Base-by-base conservation (phyloP, 2,113 vertebrate genomes). In the Pluvianellus socialis region DNA sequence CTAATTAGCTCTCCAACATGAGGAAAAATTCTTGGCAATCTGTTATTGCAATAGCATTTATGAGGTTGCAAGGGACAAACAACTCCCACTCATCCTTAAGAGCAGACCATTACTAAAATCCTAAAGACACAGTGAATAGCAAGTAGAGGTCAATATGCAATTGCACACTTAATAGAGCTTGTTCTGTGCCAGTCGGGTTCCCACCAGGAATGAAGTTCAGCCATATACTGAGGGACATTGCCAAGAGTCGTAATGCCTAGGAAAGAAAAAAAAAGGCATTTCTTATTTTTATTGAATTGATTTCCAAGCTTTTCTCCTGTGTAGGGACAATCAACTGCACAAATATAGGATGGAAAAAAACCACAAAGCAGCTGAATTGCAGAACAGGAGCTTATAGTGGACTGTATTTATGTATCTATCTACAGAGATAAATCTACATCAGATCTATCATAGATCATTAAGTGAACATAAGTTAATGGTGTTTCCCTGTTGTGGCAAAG, bases 121-220 rank as follows among this genome's bases (percentile, higher is more conserved):
- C 44, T 79, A 72, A 92, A 67, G 52, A 55, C 32, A 79, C 28
- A 58, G 47, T 18, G 47, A 94, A 89, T 67, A 84, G 61, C 56
- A 95, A 85, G 68, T 47, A 92, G 73, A 91, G 83, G 52, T 85
- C 70, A 88, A 85, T 63, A 82, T 65, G 68, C 83, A 92, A 33
- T 65, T 63, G 42, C 40, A 79, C 5, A 32, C n/a, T 94, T 92
- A 63, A 71, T 20, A 88, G 61, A 81, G 6, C 28, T 88, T 67
- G 24, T 72, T 89, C 56, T 72, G 14, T 71, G 73, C 38, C 52
- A 52, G 26, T 16, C 14, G 2, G 2, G 8, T 86, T 84, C 65
- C 76, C 65, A 84, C 23, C 24, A 63, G 49, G 76, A 95, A 52
- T 87, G 81, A 92, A 92, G 38, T 71, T 95, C 61, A 84, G 18